phyloP scores from a whole-genome alignment of 2,113 vertebrate genomes.

The Thermophis baileyi region DNA sequence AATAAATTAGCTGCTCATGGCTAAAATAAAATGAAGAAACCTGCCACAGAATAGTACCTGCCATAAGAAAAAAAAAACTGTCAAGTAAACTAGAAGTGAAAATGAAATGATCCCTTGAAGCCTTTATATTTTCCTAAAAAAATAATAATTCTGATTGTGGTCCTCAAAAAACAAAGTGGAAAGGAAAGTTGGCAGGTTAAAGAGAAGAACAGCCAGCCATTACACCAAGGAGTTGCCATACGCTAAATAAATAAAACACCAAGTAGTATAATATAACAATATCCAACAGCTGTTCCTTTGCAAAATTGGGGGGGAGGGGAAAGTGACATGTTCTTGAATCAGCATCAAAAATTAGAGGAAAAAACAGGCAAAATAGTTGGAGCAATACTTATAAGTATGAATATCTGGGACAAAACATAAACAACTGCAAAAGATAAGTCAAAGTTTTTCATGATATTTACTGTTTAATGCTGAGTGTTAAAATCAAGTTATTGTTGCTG shows the following conservation, averaged over 20 bases:
- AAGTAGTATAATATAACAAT: background rate
- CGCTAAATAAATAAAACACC: background rate
- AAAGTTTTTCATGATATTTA: background rate
- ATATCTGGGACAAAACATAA: slow-evolving; percentile 4
- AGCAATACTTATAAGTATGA: background rate
- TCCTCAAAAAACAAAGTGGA: slow-evolving; percentile 19
- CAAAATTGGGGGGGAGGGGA: background rate
- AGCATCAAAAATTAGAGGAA: slow-evolving; percentile 2
- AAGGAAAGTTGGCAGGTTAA: background rate
- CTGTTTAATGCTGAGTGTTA: background rate
- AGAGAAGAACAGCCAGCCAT: background rate
- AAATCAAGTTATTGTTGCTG: background rate
- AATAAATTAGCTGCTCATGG: background rate
- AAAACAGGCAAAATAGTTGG: background rate
- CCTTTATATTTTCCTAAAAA: background rate
- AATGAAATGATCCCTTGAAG: background rate
- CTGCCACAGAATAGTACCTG: slow-evolving; percentile 16
- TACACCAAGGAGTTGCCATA: slow-evolving; percentile 7
- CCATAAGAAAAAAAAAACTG: background rate
- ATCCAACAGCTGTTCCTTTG: background rate
- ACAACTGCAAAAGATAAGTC: background rate
- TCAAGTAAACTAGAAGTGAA: slow-evolving; percentile 25
- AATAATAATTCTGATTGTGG: background rate
- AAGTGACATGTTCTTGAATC: background rate
- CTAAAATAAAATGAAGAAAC: slow-evolving; percentile 14